Conservation (phyloP, 2,113 vertebrate species). For the Channa argus region DNA sequence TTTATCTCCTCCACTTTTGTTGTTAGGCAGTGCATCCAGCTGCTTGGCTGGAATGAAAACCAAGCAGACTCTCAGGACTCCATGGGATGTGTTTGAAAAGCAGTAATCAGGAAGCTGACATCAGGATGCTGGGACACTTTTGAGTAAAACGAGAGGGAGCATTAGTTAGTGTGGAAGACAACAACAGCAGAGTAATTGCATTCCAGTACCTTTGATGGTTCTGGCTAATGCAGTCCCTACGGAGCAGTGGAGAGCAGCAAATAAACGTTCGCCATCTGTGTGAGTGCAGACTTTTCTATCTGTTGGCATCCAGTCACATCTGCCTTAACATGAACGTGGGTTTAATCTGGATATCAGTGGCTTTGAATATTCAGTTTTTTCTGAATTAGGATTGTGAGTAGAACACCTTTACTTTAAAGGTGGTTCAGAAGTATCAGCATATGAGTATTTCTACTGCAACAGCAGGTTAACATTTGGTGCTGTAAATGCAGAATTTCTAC, state of each 20-base stretch:
- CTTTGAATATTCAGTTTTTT: conserved; percentile 9
- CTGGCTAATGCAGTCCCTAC: conserved; percentile 20
- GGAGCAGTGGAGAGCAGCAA: conserved; percentile 26
- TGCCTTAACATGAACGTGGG: not conserved
- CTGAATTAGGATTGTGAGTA: conserved; percentile 3
- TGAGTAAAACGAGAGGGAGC: conserved; percentile 13
- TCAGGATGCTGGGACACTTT: conserved; percentile 20
- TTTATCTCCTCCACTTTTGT: conserved; percentile 43
- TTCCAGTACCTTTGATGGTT: conserved; percentile 27
- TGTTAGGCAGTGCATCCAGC: conserved; percentile 57
- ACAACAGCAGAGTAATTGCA: conserved; percentile 44
- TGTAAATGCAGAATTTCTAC: not conserved
- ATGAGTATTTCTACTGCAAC: not conserved
- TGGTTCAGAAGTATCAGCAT: not conserved
- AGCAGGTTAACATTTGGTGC: not conserved
- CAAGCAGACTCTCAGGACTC: conserved; percentile 24
- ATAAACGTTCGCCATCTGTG: conserved; percentile 59
- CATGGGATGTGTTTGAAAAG: conserved; percentile 29
- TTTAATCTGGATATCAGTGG: conserved; percentile 2
- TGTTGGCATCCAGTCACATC: conserved; percentile 12
- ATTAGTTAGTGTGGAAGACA: conserved; percentile 24
- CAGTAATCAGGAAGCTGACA: conserved; percentile 38
- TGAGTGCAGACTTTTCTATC: not conserved
- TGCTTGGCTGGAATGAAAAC: conserved; percentile 52
- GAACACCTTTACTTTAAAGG: not conserved